phyloP scores from a whole-genome alignment of 2,113 vertebrate species.

The Xenopus tropicalis region UCB_Xtro_10.0 CM004445.2:47524501-47525000 shows the following conservation, averaged over 20 bases:
- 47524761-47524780: background rate
- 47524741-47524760: background rate
- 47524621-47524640: conserved; percentile 14
- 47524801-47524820: too few species aligned
- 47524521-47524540: conserved; percentile 37
- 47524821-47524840: too few species aligned
- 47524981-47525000: conserved; percentile 28
- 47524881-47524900: background rate
- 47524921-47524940: background rate
- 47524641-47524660: background rate
- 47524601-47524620: background rate
- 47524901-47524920: background rate
- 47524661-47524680: background rate
- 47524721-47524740: background rate
- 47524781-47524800: background rate
- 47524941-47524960: background rate
- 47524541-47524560: conserved; percentile 22
- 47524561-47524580: background rate
- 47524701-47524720: background rate
- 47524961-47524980: background rate
- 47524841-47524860: background rate
- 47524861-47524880: background rate
- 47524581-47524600: conserved; percentile 17
- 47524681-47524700: conserved; percentile 1
- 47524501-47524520: conserved; percentile 40